Evolutionary conservation across 2,888 invertebrate species (phyloP).

Genomic region (Eupithecia exiguata): DNA sequence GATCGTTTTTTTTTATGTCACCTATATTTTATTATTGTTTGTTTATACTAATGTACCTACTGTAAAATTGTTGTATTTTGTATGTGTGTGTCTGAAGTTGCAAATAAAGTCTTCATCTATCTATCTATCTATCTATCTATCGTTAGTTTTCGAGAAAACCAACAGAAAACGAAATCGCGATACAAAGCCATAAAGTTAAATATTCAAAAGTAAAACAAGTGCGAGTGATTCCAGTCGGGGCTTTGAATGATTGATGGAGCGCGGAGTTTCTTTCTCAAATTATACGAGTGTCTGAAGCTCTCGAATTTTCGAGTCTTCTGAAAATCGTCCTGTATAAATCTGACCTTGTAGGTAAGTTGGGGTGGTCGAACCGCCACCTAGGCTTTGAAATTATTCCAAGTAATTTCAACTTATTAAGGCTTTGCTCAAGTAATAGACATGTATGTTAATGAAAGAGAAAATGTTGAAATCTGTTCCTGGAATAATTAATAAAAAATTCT

Average conservation of each 20-base stretch:
- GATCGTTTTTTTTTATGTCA: too few relatives aligned
- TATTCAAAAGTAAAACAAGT: conserved; percentile 5
- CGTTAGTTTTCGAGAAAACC: not conserved
- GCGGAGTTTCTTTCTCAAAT: conserved; percentile 1
- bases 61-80: too few relatives aligned
- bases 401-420: not conserved
- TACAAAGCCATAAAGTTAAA: conserved; percentile 14
- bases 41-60: too few relatives aligned
- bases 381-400: not conserved
- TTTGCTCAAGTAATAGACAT: not conserved
- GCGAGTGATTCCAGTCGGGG: not conserved
- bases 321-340: not conserved
- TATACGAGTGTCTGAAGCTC: not conserved
- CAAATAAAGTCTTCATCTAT: too few relatives aligned
- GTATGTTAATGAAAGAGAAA: not conserved
- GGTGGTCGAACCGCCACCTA: not conserved
- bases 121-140: too few relatives aligned
- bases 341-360: not conserved
- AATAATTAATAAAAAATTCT: not conserved
- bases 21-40: too few relatives aligned
- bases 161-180: conserved; percentile 4
- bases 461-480: not conserved
- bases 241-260: conserved; percentile 21
- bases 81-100: too few relatives aligned
- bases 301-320: not conserved